A percentile compares a stretch with the other conserved stretches of the same genome.
phyloP scores from a whole-genome alignment of 2,113 vertebrate genomes.

The Kryptolebias marmoratus region DNA sequence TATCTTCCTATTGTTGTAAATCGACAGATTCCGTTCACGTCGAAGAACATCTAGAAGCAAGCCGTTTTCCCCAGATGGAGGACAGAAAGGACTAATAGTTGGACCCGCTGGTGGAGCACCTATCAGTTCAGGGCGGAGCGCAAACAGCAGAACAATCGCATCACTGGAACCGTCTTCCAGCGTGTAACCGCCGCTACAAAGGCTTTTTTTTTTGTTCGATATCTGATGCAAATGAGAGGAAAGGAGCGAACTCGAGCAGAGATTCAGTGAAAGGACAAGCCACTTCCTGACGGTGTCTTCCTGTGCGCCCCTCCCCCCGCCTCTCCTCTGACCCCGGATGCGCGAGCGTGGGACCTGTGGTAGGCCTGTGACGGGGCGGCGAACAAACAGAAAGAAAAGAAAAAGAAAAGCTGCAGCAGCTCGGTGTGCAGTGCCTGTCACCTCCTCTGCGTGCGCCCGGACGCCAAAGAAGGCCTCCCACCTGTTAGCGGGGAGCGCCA shows the following conservation, averaged over 20 bases:
- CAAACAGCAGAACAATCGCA: too few species aligned
- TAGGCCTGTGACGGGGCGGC: constrained; percentile 29
- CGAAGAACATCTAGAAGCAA: too few species aligned
- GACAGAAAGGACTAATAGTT: too few species aligned
- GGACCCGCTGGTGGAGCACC: too few species aligned
- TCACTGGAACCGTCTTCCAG: background rate
- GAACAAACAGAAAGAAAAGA: constrained; percentile 11
- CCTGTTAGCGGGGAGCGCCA: constrained; percentile 10
- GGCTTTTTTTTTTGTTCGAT: background rate
- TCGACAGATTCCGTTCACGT: too few species aligned
- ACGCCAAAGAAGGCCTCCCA: background rate
- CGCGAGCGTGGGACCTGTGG: constrained; percentile 15
- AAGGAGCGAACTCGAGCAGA: constrained; percentile 47
- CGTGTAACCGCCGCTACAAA: background rate
- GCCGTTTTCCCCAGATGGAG: too few species aligned
- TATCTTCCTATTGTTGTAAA: too few species aligned
- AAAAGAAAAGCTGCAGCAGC: constrained; percentile 6
- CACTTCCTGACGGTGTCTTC: constrained; percentile 81
- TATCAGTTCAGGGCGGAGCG: too few species aligned
- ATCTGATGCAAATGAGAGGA: constrained; percentile 24
- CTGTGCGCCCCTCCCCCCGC: constrained; percentile 59
- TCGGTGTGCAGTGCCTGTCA: constrained; percentile 9
- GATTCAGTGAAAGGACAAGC: constrained; percentile 74
- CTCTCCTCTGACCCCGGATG: constrained; percentile 64
- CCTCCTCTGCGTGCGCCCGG: constrained; percentile 16